phyloP scores from a whole-genome alignment of 2,113 vertebrate genomes.

The Hippocampus comes region DNA sequence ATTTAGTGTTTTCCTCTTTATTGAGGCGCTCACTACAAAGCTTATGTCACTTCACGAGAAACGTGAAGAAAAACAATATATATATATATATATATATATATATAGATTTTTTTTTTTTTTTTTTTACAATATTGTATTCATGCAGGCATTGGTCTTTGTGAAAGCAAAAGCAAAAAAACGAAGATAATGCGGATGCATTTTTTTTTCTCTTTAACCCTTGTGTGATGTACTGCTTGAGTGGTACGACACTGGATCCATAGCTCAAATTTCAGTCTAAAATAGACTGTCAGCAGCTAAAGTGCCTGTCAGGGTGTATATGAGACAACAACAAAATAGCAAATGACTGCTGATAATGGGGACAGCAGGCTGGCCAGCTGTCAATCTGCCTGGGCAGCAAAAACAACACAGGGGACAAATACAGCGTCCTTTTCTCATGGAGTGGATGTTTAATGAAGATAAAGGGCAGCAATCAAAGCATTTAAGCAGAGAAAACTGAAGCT shows the following conservation, averaged over 20 bases:
- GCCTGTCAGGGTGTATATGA: conserved; percentile 38
- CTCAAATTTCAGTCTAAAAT: conserved; percentile 59
- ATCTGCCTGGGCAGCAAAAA: conserved; percentile 22
- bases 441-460: neutral
- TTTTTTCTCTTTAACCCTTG: neutral
- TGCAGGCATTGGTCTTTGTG: too few species aligned
- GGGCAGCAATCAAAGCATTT: neutral
- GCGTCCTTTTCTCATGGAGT: conserved; percentile 19
- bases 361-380: conserved; percentile 50
- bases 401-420: conserved; percentile 25
- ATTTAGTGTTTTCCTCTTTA: too few species aligned
- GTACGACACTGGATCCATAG: conserved; percentile 42
- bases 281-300: conserved; percentile 49
- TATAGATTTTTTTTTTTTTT: too few species aligned
- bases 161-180: too few species aligned
- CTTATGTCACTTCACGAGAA: too few species aligned
- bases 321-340: conserved; percentile 56
- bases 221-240: conserved; percentile 53
- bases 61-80: too few species aligned
- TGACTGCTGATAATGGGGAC: conserved; percentile 57
- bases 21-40: too few species aligned
- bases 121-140: too few species aligned
- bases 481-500: neutral
- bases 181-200: too few species aligned
- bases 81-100: too few species aligned